Percentiles rank a stretch among this genome's conserved stretches.
Evolutionary conservation across 2,888 invertebrate genomes (phyloP).

Genomic region (Napeogenes inachia): DNA sequence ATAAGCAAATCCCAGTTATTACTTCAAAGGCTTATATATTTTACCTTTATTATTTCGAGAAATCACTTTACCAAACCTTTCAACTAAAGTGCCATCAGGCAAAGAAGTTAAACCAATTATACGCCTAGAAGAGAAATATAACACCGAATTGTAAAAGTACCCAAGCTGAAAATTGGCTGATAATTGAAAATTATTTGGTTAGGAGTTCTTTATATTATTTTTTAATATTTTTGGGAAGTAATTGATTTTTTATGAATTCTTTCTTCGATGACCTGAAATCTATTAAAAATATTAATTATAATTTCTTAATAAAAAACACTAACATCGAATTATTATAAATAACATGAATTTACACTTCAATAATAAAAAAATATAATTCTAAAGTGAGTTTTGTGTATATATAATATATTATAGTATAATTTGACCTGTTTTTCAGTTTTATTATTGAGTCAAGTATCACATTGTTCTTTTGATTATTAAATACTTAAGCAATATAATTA

Average conservation of each 20-base stretch:
- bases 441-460: too few species aligned
- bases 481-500: too few species aligned
- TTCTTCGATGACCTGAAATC: too few species aligned
- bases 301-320: too few species aligned
- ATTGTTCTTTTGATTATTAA: too few species aligned
- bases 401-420: too few species aligned
- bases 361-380: too few species aligned
- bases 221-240: neutral
- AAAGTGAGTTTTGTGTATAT: too few species aligned
- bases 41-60: constrained; percentile 40
- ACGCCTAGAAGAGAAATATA: constrained; percentile 34
- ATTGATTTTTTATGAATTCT: neutral
- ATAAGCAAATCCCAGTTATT: constrained; percentile 6
- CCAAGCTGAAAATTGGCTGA: constrained; percentile 31
- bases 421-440: too few species aligned
- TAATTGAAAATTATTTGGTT: constrained; percentile 20
- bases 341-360: too few species aligned
- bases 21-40: constrained; percentile 35
- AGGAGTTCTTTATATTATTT: constrained; percentile 15
- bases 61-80: constrained; percentile 60
- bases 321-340: too few species aligned
- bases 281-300: too few species aligned
- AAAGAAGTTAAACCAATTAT: constrained; percentile 57
- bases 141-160: constrained; percentile 33
- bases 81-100: constrained; percentile 49